Evolutionary conservation across 2,113 vertebrate genomes (phyloP).

Genomic region (Lathamus discolor): DNA sequence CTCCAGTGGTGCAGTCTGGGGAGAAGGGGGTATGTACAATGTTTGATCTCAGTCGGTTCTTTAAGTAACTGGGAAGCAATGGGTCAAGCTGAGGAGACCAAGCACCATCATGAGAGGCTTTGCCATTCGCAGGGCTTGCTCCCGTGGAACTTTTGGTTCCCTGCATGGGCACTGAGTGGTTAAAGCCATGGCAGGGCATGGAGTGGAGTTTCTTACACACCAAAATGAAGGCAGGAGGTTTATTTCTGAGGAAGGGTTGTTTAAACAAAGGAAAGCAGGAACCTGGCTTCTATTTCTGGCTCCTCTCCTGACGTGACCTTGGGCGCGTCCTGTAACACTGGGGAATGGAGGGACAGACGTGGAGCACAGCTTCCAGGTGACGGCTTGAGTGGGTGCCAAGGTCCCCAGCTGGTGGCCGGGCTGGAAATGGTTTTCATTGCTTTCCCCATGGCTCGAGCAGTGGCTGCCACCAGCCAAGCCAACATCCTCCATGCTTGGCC

Average conservation of each 20-base stretch:
- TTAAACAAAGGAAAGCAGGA: constrained; percentile 28
- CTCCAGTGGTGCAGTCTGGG: accelerated
- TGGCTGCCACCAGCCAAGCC: not conserved
- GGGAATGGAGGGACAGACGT: not conserved
- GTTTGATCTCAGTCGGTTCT: accelerated
- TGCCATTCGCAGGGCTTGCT: not conserved
- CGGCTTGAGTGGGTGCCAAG: not conserved
- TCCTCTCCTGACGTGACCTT: constrained; percentile 35
- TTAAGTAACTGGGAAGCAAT: not conserved
- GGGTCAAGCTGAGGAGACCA: not conserved
- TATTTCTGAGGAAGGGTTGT: not conserved
- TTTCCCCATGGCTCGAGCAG: not conserved
- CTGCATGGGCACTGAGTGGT: accelerated
- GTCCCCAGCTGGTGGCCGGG: not conserved
- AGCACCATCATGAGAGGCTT: not conserved
- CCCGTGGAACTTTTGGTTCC: not conserved
- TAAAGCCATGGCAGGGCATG: not conserved
- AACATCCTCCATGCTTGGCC: accelerated
- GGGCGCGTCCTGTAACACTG: not conserved
- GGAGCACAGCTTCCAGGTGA: not conserved
- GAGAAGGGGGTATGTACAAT: accelerated
- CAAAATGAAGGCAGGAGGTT: not conserved
- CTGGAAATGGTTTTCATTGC: not conserved
- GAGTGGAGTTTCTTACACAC: not conserved
- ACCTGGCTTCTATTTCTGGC: constrained; percentile 45